Percentiles rank a stretch among this genome's conserved stretches.
These are phyloP conservation scores for Junonia oenone DNA, from an alignment of 2,888 invertebrate genomes.

Conservation along the genomic window DNA sequence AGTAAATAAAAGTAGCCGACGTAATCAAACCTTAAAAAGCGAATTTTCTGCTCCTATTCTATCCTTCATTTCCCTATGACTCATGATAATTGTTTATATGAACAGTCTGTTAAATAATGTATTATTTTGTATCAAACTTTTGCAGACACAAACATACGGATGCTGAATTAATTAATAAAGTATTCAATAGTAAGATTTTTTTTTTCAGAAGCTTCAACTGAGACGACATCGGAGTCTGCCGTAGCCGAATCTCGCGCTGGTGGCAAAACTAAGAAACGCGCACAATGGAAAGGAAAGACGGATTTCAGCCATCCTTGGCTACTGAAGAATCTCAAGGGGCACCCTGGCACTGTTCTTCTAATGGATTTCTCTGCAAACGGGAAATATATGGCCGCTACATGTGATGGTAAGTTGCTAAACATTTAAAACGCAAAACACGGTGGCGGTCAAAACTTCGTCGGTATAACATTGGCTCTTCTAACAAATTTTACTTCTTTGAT, in stretches of 20 bases:
- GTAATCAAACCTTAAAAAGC: no score
- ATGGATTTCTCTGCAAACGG: slow-evolving; percentile 92
- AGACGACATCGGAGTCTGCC: slow-evolving; percentile 50
- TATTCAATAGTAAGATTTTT: background rate
- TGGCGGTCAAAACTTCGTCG: background rate
- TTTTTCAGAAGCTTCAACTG: slow-evolving; percentile 49
- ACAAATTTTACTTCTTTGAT: background rate
- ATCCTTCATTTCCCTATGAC: no score
- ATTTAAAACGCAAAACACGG: background rate
- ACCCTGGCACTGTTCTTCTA: slow-evolving; percentile 85
- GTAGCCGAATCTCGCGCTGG: slow-evolving; percentile 46
- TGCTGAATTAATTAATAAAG: no score
- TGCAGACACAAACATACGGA: no score
- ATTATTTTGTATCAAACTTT: no score
- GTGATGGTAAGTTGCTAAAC: slow-evolving; percentile 85
- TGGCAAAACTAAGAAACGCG: slow-evolving; percentile 75
- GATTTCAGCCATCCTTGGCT: slow-evolving; percentile 87
- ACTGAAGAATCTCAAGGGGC: slow-evolving; percentile 89
- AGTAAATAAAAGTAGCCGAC: no score
- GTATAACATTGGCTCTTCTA: slow-evolving; percentile 3
- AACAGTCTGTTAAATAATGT: no score
- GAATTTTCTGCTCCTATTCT: no score
- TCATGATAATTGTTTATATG: no score
- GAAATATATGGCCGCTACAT: slow-evolving; percentile 90
- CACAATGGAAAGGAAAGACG: slow-evolving; percentile 71